A percentile compares a stretch with the other conserved stretches of the same genome.
Evolutionary conservation across 2,888 invertebrate species (phyloP).

Genomic region (Tiliacea citrago): DNA sequence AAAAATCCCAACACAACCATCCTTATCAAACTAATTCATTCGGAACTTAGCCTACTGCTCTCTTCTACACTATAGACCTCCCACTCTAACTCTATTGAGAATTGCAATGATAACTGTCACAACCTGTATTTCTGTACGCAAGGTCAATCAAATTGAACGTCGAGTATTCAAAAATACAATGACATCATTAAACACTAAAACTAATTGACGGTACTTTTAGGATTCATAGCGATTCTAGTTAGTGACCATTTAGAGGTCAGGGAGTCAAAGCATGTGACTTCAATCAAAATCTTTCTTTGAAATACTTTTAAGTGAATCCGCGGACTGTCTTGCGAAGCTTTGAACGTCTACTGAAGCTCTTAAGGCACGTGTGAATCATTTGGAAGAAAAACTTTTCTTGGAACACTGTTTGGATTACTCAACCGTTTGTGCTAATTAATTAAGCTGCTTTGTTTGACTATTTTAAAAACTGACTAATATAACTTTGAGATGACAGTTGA

Average conservation of each 20-base stretch:
- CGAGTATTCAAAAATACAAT: slow-evolving; percentile 63
- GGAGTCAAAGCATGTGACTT: slow-evolving; percentile 44
- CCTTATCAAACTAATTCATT: neutral
- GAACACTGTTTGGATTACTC: slow-evolving; percentile 54
- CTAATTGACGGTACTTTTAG: slow-evolving; percentile 61
- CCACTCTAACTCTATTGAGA: slow-evolving; percentile 75
- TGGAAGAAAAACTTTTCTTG: slow-evolving; percentile 29
- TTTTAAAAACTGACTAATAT: slow-evolving; percentile 40
- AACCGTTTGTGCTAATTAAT: slow-evolving; percentile 40
- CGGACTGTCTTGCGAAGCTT: neutral
- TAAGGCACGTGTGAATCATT: slow-evolving; percentile 47
- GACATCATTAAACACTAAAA: slow-evolving; percentile 71
- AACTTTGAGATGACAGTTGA: neutral
- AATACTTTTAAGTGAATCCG: slow-evolving; percentile 8
- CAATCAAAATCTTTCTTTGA: slow-evolving; percentile 19
- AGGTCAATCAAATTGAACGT: slow-evolving; percentile 76
- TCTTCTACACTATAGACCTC: slow-evolving; percentile 68
- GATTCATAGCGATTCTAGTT: slow-evolving; percentile 44
- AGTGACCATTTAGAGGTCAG: slow-evolving; percentile 30
- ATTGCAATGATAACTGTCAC: slow-evolving; percentile 75
- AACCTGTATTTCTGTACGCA: slow-evolving; percentile 73
- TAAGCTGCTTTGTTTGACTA: neutral
- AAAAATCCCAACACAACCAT: neutral
- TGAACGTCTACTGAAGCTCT: neutral
- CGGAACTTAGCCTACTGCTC: slow-evolving; percentile 45